Percentiles rank a stretch among this genome's conserved stretches.
Conservation (phyloP, 1,140 invertebrate genomes). For the Cotesia vestalis region DNA sequence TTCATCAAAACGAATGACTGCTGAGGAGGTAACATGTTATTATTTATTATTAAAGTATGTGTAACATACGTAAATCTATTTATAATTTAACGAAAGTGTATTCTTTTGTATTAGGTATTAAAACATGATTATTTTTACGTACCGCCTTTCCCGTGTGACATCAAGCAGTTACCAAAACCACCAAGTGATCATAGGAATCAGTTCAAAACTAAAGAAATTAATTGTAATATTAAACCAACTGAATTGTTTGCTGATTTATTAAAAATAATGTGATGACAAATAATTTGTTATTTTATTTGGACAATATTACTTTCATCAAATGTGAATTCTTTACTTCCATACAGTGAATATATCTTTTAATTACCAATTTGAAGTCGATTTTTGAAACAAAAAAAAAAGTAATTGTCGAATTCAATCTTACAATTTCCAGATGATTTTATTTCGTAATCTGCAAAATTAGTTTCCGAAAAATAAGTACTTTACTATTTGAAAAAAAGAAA, state of each 20-base stretch:
- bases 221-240: constrained; percentile 47
- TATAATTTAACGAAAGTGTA: constrained; percentile 3
- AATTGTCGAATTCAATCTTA: too few relatives aligned
- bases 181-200: constrained; percentile 50
- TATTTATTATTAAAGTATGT: constrained; percentile 11
- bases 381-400: too few relatives aligned
- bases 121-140: constrained; percentile 58
- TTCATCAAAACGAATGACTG: constrained; percentile 79
- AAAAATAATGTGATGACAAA: neutral
- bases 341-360: too few relatives aligned
- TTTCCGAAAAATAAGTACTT: too few relatives aligned
- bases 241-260: constrained; percentile 55
- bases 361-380: too few relatives aligned
- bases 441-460: too few relatives aligned
- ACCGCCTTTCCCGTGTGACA: constrained; percentile 53
- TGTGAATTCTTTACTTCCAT: too few relatives aligned
- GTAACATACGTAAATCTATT: neutral
- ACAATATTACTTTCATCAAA: neutral
- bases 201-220: constrained; percentile 56
- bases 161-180: constrained; percentile 54
- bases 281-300: neutral
- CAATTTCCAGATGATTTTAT: too few relatives aligned
- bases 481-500: too few relatives aligned
- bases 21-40: constrained; percentile 74
- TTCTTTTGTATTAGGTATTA: constrained; percentile 52